phyloP scores from a whole-genome alignment of 1,140 invertebrate species.

The Rhagoletis zephyria region DNA sequence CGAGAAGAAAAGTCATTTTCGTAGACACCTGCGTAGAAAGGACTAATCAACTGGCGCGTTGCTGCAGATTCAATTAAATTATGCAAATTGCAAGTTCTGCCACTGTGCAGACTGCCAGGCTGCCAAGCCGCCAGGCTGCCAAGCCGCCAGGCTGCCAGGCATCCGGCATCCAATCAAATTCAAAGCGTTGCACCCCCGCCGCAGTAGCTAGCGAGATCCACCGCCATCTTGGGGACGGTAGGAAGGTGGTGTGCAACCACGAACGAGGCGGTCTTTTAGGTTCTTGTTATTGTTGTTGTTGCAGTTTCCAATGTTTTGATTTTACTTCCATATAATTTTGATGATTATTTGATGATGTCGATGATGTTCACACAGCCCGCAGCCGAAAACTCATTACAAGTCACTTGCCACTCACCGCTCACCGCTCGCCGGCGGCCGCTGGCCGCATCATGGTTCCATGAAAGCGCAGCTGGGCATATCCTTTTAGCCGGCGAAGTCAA shows the following conservation, averaged over 20 bases:
- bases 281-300: constrained; percentile 54
- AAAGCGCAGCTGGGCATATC: background rate
- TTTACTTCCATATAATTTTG: constrained; percentile 57
- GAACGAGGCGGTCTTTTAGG: background rate
- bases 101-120: constrained; percentile 59
- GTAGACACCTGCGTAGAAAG: background rate
- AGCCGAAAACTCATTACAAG: constrained; percentile 71
- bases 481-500: constrained; percentile 25
- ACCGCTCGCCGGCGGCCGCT: no score
- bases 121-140: background rate
- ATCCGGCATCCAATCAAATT: constrained; percentile 32
- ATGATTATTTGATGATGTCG: constrained; percentile 60
- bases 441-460: constrained; percentile 26
- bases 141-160: background rate
- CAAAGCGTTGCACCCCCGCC: constrained; percentile 17
- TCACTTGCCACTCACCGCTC: no score
- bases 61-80: constrained; percentile 72
- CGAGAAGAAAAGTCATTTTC: background rate
- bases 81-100: constrained; percentile 62
- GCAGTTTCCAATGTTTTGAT: constrained; percentile 54
- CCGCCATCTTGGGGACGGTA: background rate
- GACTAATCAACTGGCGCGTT: constrained; percentile 50
- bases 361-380: constrained; percentile 72
- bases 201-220: background rate
- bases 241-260: no score